Base-by-base conservation (phyloP, 1,140 invertebrate genomes). In the Archivesica marissinica region DNA sequence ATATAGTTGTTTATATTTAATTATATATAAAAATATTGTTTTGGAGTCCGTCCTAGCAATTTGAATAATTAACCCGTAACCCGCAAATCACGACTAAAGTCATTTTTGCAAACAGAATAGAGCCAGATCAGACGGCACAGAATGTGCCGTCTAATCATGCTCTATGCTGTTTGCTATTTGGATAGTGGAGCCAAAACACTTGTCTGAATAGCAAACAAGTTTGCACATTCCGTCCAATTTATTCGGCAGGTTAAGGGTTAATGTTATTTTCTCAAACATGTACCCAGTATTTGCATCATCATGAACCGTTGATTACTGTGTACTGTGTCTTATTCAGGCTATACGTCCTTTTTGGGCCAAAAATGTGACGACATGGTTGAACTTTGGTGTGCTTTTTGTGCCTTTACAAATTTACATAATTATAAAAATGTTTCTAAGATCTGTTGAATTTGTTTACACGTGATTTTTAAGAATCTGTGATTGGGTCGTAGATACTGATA, bases 301-400 rank as follows among this genome's bases (percentile, higher is more conserved):
- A n/a, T n/a, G n/a, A n/a, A n/a, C n/a, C n/a, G n/a, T n/a, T n/a
- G n/a, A n/a, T n/a, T n/a, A n/a, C n/a, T n/a, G n/a, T n/a, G n/a
- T n/a, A n/a, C 7, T 11, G 38, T 64, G 59, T 64, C 59, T 35
- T 13, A 35, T 64, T 64, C 38, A 64, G 28, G 30, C 59, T 64
- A 20, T 64, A 35, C 33, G 59, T 64, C 59, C 33, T 33, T 64
- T 64, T 64, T 64, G 59, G 59, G 59, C 59, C 59, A 64, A 33
- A 64, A 64, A 64, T 15, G 33, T 33, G 30, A 64, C n/a, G 33
- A 13, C 38, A 35, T 64, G 30, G 59, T 64, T 64, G 59, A 64
- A 64, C 38, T 35, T 64, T 64, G 59, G 38, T 33, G 38, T 59
- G 9, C 25, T 64, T 64, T 64, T 30, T 64, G 59, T 64, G 59